Base-by-base conservation (phyloP, 2,888 invertebrate species). In the Branchellion lobata region DNA sequence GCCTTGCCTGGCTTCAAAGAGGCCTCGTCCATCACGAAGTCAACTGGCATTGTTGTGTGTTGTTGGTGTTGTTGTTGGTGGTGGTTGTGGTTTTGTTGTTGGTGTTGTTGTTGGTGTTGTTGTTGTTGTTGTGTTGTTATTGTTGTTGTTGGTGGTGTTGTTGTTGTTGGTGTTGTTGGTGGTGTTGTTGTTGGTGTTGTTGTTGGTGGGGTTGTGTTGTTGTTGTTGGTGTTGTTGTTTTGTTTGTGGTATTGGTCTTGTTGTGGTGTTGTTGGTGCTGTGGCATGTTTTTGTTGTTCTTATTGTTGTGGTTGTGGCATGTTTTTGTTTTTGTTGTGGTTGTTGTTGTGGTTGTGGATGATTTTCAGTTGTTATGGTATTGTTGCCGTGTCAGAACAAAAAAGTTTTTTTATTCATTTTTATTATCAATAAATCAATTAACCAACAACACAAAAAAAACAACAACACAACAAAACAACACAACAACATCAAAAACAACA, bases 1-100 rank as follows among this genome's bases (percentile, higher is more conserved):
- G 31, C 61, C 29, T 36, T 14, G 33, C 57, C 76, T 8, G 76
- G 34, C 27, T 14, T 57, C 3, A 36, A n/a, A 14, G 61, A 61
- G n/a, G 61, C 51, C 53, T 76, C 76, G 34, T 76, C 76, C 61
- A 76, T 3, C 1, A 76, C 76, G 27, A 76, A 76, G 27, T 76
- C 76, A 57, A 76, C 76, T 76, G 75, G 1, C 2, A 34, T 18
- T 68, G 68, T 31, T 33, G 31, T 1, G 69, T 40, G 40, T 40
- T 40, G 40, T 5, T 40, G 40, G 40, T 14, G 14, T 40, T 40
- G n/a, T n/a, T n/a, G n/a, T n/a, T n/a, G 69, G 1, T 3, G 34
- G 1, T 29, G 69, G 34, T 69, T 24, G 34, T 69, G 31, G 34
- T 69, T 31, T 14, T 1, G 24, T 40, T 40, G 40, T 5, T 40